Conservation (phyloP, 2,797 vertebrate genomes). For the Pipistrellus nathusii region DNA sequence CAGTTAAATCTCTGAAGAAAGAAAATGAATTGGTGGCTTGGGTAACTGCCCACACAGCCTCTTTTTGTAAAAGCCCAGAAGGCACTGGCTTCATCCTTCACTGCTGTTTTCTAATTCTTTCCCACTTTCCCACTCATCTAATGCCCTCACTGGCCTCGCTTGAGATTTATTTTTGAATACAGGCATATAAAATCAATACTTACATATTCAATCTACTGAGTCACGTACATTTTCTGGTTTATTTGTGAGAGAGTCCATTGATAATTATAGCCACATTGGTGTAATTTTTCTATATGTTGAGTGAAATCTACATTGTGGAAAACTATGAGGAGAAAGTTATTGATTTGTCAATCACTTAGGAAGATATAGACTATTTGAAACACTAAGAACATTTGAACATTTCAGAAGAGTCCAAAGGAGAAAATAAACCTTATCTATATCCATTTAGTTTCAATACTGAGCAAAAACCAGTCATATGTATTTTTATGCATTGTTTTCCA, state of each 20-base stretch:
- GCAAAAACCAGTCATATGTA: neutral
- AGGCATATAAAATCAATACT: neutral
- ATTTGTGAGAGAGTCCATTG: neutral
- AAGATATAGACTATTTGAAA: neutral
- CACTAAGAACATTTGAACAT: neutral
- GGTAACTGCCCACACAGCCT: neutral
- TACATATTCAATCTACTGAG: neutral
- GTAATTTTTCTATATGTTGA: neutral
- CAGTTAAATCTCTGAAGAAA: neutral
- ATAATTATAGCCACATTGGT: neutral
- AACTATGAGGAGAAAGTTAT: neutral
- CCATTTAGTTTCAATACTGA: neutral
- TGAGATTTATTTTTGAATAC: constrained; percentile 52
- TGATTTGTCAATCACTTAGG: neutral
- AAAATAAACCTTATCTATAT: neutral
- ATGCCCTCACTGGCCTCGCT: neutral
- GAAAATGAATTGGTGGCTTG: neutral
- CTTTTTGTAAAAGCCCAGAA: neutral
- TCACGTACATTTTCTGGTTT: neutral
- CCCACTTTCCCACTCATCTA: neutral
- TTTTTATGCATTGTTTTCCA: neutral
- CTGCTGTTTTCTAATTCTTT: neutral
- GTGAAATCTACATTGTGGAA: constrained; percentile 24
- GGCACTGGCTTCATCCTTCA: neutral
- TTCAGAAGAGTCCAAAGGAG: constrained; percentile 1